These are phyloP conservation scores for Agrotis clavis DNA, from an alignment of 2,888 invertebrate species.

Conservation along the genomic window DNA sequence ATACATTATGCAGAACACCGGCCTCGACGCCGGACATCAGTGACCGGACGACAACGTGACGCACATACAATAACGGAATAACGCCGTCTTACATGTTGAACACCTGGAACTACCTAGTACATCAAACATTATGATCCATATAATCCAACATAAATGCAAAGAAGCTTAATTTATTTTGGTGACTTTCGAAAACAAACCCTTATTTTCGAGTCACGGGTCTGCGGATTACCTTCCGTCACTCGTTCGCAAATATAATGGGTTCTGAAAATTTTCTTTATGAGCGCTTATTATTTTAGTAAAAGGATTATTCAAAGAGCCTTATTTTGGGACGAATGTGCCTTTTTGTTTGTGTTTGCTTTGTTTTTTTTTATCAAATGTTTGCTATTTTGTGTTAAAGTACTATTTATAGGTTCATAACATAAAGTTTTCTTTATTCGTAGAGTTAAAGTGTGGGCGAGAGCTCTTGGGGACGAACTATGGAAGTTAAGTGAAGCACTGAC, in stretches of 20 bases:
- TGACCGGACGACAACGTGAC: constrained; percentile 4
- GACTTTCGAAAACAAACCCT: constrained; percentile 16
- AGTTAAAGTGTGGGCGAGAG: constrained; percentile 95
- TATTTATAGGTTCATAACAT: not conserved
- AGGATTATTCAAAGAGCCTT: constrained; percentile 3
- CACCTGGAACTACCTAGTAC: constrained; percentile 18
- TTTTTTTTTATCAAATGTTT: not conserved
- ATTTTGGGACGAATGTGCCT: not conserved
- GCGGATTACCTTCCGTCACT: constrained; percentile 8
- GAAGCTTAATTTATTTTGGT: constrained; percentile 10
- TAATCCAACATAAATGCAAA: not conserved
- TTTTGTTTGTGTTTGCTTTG: not conserved
- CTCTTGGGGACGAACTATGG: constrained; percentile 95
- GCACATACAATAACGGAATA: not conserved
- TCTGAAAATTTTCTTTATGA: constrained; percentile 24
- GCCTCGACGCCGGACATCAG: constrained; percentile 6
- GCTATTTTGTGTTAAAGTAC: not conserved
- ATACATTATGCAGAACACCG: constrained; percentile 12
- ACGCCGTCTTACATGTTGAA: not conserved
- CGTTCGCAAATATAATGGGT: constrained; percentile 15
- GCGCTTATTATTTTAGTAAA: constrained; percentile 10
- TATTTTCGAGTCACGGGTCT: constrained; percentile 11
- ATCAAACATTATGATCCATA: not conserved
- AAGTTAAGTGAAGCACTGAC: constrained; percentile 94
- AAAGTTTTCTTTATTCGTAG: constrained; percentile 83